Conservation (phyloP, 2,797 vertebrate genomes). For the Diplodus sargus region DNA sequence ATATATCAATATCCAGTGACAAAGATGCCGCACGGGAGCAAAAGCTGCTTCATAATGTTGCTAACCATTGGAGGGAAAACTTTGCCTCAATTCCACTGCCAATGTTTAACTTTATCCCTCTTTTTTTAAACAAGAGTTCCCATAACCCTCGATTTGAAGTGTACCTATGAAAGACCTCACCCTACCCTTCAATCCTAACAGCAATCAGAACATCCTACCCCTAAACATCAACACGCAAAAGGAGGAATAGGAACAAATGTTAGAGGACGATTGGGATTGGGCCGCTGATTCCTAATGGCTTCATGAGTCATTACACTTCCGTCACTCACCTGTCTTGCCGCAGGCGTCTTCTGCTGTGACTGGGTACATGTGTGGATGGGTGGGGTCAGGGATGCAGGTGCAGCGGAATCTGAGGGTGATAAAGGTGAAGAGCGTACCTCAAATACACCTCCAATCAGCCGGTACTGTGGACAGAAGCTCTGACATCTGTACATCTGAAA, state of each 20-base stretch:
- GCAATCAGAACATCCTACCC: no score
- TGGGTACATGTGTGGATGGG: constrained; percentile 23
- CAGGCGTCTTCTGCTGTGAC: constrained; percentile 54
- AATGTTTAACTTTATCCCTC: no score
- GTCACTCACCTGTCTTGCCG: constrained; percentile 65
- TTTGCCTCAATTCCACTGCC: no score
- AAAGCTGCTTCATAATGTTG: neutral
- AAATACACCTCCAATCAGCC: neutral
- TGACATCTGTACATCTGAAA: no score
- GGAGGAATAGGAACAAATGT: no score
- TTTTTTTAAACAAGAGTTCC: no score
- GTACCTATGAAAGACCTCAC: no score
- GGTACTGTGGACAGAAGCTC: no score
- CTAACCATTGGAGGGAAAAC: neutral
- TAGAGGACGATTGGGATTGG: no score
- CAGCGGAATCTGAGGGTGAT: constrained; percentile 67
- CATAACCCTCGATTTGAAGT: no score
- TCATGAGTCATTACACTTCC: neutral
- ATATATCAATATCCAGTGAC: neutral
- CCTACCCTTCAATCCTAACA: no score
- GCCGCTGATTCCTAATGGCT: neutral
- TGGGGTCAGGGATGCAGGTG: constrained; percentile 59
- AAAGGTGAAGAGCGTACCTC: constrained; percentile 11
- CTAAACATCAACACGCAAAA: no score
- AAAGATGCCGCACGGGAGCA: neutral